phyloP scores from a whole-genome alignment of 2,797 vertebrate species.

The Phrynocephalus forsythii region DNA sequence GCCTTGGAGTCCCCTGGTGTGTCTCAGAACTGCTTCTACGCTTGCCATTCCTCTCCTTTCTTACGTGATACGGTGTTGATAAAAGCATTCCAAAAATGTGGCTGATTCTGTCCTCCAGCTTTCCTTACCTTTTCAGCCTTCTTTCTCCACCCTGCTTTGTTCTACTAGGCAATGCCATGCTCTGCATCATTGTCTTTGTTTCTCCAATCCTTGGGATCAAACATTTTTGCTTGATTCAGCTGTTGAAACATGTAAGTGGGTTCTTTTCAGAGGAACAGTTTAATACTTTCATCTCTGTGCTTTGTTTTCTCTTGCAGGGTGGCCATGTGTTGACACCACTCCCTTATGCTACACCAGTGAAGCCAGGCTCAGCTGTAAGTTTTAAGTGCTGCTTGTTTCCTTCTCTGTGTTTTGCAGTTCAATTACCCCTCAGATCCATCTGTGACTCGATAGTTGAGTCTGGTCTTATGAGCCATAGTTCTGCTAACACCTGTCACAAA shows the following conservation, averaged over 20 bases:
- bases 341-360: conserved; percentile 92
- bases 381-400: conserved; percentile 1
- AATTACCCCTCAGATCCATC: background rate
- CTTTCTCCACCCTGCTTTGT: background rate
- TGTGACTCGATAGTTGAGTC: background rate
- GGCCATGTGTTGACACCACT: conserved; percentile 95
- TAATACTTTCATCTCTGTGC: background rate
- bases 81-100: background rate
- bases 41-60: background rate
- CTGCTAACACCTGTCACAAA: background rate
- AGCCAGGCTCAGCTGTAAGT: conserved; percentile 97
- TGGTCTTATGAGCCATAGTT: background rate
- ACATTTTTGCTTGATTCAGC: background rate
- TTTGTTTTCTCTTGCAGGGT: conserved; percentile 80
- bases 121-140: background rate
- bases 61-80: background rate
- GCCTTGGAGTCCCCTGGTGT: background rate
- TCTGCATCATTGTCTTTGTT: background rate
- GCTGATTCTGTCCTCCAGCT: background rate
- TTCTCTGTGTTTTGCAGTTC: conserved; percentile 17
- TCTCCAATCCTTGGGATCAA: background rate
- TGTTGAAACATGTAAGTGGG: background rate
- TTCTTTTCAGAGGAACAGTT: background rate
- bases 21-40: background rate
- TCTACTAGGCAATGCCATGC: background rate